phyloP scores from a whole-genome alignment of 2,888 invertebrate species.

The Homarus gammarus region DNA sequence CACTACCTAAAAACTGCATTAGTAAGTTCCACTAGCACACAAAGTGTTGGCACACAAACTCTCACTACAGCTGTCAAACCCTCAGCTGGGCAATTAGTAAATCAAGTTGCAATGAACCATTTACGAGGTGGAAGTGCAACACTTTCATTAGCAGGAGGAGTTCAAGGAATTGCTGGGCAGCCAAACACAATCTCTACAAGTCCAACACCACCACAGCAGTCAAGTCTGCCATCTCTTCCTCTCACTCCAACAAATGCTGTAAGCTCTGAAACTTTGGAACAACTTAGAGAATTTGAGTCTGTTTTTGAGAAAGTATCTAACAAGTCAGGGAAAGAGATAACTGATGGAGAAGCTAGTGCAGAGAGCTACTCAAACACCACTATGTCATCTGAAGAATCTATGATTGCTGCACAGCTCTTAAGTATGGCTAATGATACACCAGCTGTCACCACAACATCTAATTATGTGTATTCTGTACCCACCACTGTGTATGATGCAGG shows the following conservation, averaged over 20 bases:
- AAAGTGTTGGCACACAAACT: constrained; percentile 76
- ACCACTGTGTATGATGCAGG: constrained; percentile 67
- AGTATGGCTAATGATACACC: constrained; percentile 75
- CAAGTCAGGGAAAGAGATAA: constrained; percentile 71
- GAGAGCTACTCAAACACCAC: constrained; percentile 64
- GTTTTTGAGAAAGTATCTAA: constrained; percentile 86
- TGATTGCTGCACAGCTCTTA: constrained; percentile 76
- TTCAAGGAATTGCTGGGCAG: constrained; percentile 45
- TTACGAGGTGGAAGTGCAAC: constrained; percentile 54
- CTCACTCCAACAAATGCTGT: constrained; percentile 79
- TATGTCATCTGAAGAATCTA: constrained; percentile 73
- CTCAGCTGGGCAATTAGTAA: constrained; percentile 74
- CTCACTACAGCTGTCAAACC: constrained; percentile 75
- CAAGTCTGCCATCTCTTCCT: constrained; percentile 66
- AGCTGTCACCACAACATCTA: constrained; percentile 64
- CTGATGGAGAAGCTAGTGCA: constrained; percentile 58
- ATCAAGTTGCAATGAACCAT: constrained; percentile 75
- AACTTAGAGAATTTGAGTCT: constrained; percentile 88
- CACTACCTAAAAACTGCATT: constrained; percentile 74
- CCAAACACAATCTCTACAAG: constrained; percentile 57
- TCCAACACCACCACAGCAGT: constrained; percentile 53
- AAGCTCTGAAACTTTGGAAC: constrained; percentile 88
- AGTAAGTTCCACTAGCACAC: constrained; percentile 72
- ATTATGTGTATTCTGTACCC: constrained; percentile 75
- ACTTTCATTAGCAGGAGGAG: constrained; percentile 40